Evolutionary conservation across 2,113 vertebrate species (phyloP), one percentile per base, ranked within the genome.

Genomic region (Periophthalmus modestus): DNA sequence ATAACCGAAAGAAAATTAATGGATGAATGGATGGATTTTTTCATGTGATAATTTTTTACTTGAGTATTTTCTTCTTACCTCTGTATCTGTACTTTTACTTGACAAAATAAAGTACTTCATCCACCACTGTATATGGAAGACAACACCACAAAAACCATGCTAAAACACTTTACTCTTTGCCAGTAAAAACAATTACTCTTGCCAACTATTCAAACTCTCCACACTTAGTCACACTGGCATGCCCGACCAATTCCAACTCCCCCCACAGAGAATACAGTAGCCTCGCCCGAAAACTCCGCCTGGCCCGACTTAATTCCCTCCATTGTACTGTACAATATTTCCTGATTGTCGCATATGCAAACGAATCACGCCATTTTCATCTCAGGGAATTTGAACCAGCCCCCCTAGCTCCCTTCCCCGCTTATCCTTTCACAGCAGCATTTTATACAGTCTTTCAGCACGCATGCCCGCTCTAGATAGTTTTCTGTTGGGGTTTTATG

Each of bases 401-500:
- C 4, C 59, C 78, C 69, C 68, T 10, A 62, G 72, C 76, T 84
- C 58, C 72, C 72, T 50, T 1, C 55, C 65, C 80, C 70, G 75
- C 73, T 77, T 70, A 83, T 85, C 82, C 80, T 77, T 73, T 75
- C 66, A 77, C 39, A 48, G 72, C 70, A 59, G 54, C 58, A 66
- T 73, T 71, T 13, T 11, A 13, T 59, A 23, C 36, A n/a, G 65
- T 52, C 36, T 72, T 82, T 82, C 66, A 66, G 73, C 72, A 47
- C 33, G 74, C 76, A 69, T 79, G 81, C 63, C 5, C 0, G 67
- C 2, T 68, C 81, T 78, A 59, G 86, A 85, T 83, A 83, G 70
- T 9, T 73, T 34, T 86, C 80, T 79, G 78, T 63, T 72, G 67
- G 57, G 57, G 76, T 71, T 84, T 89, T 72, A 77, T 83, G 77